Percentiles rank a stretch among this genome's conserved stretches.
Conservation (phyloP, 2,797 vertebrate genomes). For the Erethizon dorsatum region DNA sequence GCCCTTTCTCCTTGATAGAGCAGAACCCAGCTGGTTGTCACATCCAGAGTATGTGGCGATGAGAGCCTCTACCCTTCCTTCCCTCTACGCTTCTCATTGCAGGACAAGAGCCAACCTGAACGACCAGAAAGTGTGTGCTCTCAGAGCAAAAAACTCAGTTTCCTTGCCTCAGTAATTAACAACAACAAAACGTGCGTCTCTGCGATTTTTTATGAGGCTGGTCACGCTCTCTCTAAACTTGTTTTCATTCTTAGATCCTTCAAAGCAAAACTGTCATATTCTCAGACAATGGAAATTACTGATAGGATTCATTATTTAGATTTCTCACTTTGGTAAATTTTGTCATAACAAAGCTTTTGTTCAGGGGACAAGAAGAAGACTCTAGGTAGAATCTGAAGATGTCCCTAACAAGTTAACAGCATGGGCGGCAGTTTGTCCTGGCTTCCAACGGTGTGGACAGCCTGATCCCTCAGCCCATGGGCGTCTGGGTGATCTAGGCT, state of each 20-base stretch:
- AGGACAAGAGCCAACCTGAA: fast-evolving
- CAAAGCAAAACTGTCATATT: background rate
- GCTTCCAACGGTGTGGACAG: fast-evolving
- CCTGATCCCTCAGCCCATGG: background rate
- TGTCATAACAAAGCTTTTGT: background rate
- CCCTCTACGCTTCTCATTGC: fast-evolving
- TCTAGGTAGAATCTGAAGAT: background rate
- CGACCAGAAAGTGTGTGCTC: fast-evolving
- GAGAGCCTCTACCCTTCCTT: fast-evolving
- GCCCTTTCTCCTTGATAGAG: fast-evolving
- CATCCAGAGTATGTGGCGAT: fast-evolving
- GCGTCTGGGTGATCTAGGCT: fast-evolving
- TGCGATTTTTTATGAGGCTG: fast-evolving
- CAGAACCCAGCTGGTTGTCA: fast-evolving
- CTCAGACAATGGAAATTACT: background rate
- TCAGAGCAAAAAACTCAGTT: background rate
- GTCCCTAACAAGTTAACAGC: fast-evolving
- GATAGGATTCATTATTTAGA: background rate
- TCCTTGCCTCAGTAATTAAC: background rate
- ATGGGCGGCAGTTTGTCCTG: background rate
- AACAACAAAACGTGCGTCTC: background rate
- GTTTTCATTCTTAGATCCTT: background rate
- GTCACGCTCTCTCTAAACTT: background rate
- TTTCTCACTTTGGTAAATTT: background rate
- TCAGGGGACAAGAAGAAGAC: background rate